Evolutionary conservation across 1,140 invertebrate genomes (phyloP).

Genomic region (Aphaenogaster rudis): DNA sequence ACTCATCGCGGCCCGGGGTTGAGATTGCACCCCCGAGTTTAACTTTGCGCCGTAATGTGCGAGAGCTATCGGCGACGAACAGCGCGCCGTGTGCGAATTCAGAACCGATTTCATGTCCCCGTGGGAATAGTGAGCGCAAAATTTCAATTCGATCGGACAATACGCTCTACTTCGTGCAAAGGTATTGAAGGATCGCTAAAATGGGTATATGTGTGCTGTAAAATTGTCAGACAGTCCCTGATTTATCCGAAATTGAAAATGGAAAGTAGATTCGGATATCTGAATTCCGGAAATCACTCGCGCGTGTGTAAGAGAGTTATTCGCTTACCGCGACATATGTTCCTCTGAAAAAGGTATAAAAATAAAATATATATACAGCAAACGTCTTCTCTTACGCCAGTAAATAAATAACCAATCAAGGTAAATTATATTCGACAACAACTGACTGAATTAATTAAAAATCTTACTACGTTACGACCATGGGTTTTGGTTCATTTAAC

Average conservation of each 20-base stretch:
- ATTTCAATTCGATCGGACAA: constrained; percentile 28
- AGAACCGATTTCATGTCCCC: constrained; percentile 16
- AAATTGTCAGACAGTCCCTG: background rate
- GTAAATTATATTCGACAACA: too few species aligned
- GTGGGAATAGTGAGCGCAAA: constrained; percentile 10
- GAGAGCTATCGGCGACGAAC: background rate
- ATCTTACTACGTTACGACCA: too few species aligned
- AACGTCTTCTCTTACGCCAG: too few species aligned
- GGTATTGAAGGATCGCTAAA: background rate
- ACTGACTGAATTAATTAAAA: too few species aligned
- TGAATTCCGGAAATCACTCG: background rate
- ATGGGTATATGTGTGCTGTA: background rate
- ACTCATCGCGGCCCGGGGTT: background rate
- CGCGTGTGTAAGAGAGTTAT: background rate
- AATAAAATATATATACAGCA: too few species aligned
- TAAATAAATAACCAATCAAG: too few species aligned
- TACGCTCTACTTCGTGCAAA: background rate
- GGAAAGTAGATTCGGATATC: background rate
- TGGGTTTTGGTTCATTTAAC: too few species aligned
- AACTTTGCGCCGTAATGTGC: constrained; percentile 15
- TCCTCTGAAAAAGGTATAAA: background rate
- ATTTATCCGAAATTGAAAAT: background rate
- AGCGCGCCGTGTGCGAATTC: constrained; percentile 16
- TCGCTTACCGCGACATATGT: background rate
- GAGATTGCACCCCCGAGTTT: constrained; percentile 23